Base-by-base conservation (phyloP, 2,113 vertebrate genomes). In the Collichthys lucidus region DNA sequence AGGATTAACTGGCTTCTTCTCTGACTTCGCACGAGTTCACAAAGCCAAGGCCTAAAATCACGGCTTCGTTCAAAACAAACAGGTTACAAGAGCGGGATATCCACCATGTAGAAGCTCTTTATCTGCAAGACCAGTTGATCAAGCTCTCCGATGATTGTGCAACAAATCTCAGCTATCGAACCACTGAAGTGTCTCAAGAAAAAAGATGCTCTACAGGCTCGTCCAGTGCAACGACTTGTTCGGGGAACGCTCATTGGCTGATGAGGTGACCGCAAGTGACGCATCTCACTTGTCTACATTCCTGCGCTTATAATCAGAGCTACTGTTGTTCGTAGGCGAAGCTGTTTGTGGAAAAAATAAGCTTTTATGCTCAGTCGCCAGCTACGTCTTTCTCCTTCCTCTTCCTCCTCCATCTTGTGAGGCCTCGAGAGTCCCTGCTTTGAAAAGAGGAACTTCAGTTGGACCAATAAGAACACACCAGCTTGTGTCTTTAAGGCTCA, bases 171-270 rank as follows among this genome's bases (percentile, higher is more conserved):
- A 87, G 91, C 73, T 55, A 40, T 62, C 5, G 72, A 85, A 86
- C 84, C 72, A 68, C 55, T 2, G 35, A 65, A 17, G 72, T 35
- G 75, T 89, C 80, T 85, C 40, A 12, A 80, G 40, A 75, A 20
- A 91, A 91, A 89, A 92, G 92, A 92, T 86, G 94, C 83, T 91
- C 83, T 89, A 93, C 94, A 91, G 91, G 93, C 89, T 95, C n/a
- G 78, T 89, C 94, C 85, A 79, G 94, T 95, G 91, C 50, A 77
- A 89, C 91, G 3, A 82, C 90, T 56, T 20, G 22, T 61, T 79
- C 24, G 31, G 40, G 9, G 42, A 60, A 40, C 63, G 7, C 69
- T 86, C 62, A 92, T 91, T 93, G 90, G 91, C 67, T 80, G 60
- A 72, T 61, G 29, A 19, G 74, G 47, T 74, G 60, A 77, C 74